A percentile compares a stretch with the other conserved stretches of the same genome.
phyloP scores from a whole-genome alignment of 2,888 invertebrate genomes.

The Vannuccia rotundouncinata region DNA sequence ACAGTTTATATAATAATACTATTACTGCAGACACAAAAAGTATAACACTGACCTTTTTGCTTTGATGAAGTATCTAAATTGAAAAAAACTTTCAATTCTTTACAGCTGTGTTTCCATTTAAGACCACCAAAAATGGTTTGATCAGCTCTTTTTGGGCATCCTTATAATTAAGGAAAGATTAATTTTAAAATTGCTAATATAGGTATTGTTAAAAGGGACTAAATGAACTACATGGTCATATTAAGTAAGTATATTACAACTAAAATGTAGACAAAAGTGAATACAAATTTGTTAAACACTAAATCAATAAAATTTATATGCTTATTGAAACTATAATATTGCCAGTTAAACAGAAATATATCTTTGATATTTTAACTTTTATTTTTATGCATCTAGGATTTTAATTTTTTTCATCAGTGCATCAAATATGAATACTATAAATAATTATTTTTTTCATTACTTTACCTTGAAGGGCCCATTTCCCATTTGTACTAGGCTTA shows the following conservation, averaged over 20 bases:
- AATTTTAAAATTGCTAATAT: not conserved
- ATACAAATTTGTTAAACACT: not conserved
- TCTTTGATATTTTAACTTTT: not conserved
- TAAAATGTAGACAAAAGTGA: too few species aligned
- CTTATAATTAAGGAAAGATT: not conserved
- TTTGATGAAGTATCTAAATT: too few species aligned
- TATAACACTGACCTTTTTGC: not conserved
- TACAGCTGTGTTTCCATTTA: not conserved
- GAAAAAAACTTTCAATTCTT: not conserved
- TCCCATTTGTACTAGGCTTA: not conserved
- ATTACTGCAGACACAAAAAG: not conserved
- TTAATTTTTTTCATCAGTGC: too few species aligned
- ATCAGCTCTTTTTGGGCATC: not conserved
- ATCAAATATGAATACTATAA: not conserved
- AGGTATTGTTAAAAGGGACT: not conserved
- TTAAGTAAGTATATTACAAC: too few species aligned
- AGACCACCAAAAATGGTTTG: not conserved
- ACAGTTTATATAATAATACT: not conserved
- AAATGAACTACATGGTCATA: too few species aligned
- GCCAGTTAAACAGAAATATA: not conserved
- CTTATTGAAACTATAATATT: too few species aligned
- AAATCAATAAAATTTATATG: not conserved
- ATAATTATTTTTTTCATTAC: not conserved
- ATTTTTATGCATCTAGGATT: not conserved
- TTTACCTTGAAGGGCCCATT: not conserved